A percentile compares a stretch with the other conserved stretches of the same genome.
These are phyloP conservation scores for Onychorhynchus coronatus DNA, from an alignment of 2,113 vertebrate species.

Conservation along the genomic window DNA sequence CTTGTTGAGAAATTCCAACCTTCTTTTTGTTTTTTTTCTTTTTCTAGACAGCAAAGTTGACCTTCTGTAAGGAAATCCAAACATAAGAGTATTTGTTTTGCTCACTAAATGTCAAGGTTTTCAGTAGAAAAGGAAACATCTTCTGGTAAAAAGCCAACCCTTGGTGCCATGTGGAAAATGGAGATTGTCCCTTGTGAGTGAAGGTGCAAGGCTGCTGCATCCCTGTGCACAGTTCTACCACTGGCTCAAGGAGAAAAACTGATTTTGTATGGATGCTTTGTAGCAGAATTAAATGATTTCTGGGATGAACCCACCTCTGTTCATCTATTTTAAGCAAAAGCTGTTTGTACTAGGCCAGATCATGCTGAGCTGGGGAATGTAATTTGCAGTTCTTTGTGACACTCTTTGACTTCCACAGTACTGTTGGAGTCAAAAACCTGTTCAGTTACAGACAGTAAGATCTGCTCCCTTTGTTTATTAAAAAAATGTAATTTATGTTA, in stretches of 20 bases:
- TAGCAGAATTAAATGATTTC: slow-evolving; percentile 3
- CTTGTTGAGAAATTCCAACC: neutral
- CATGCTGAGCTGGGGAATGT: slow-evolving; percentile 43
- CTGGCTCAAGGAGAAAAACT: neutral
- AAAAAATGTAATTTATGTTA: neutral
- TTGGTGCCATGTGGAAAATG: neutral
- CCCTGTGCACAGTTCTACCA: neutral
- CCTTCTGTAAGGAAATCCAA: neutral
- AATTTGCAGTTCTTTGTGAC: slow-evolving; percentile 48
- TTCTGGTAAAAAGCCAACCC: neutral
- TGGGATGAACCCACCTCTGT: slow-evolving; percentile 30
- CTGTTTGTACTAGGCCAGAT: slow-evolving; percentile 27
- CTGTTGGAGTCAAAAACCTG: neutral
- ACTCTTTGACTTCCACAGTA: neutral
- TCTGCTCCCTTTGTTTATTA: neutral
- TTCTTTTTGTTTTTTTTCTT: neutral
- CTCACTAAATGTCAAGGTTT: neutral
- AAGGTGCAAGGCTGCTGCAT: neutral
- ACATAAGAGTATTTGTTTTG: neutral
- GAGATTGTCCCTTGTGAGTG: neutral
- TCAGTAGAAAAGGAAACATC: neutral
- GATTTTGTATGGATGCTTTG: slow-evolving; percentile 35
- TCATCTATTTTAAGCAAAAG: slow-evolving; percentile 35
- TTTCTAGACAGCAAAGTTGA: neutral
- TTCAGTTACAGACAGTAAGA: neutral